Base-by-base conservation (phyloP, 2,888 invertebrate genomes). In the Stenchaetothrips biformis region DNA sequence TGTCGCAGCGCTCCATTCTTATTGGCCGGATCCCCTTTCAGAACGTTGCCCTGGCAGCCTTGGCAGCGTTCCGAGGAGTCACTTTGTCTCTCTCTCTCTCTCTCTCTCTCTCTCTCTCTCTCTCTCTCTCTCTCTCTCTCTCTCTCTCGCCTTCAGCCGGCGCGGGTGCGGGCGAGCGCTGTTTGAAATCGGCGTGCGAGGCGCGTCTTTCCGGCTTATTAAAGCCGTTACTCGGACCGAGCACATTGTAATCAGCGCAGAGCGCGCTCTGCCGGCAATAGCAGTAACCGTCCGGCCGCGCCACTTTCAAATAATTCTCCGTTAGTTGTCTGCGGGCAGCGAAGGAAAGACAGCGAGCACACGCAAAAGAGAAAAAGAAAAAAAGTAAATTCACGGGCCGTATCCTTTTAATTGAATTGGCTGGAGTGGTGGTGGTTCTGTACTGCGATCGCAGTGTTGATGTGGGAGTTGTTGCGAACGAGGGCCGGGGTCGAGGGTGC, bases 351-450 rank as follows among this genome's bases (percentile, higher is more conserved):
- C 4, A 11, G 18, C 18, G 53, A 53, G 53, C 13, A 18, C 37
- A 18, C 16, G 11, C 0, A 53, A 18, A 18, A 6, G 6, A 13
- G 53, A 18, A 13, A 2, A 53, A 1, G 13, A 53, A 53, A 53
- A 53, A 53, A 53, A 74, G 7, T 25, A 53, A 53, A 74, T 21
- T 25, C 21, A 25, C 25, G 21, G 9, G 67, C 67, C 21, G 67
- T 74, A 74, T 25, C 25, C 67, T 74, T 74, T 74, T 74, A 74
- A 74, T 74, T 74, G 25, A 74, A 74, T 74, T 74, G 67, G 67
- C 25, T 21, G 67, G 2, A n/a, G 62, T 7, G 62, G 67, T 1
- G 59, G 67, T 7, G 67, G 67, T 0, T 21, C 21, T 53, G 53
- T 37, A 37, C 37, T 4, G 37, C 37, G 37, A 37, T 37, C 37